These are phyloP conservation scores for Anaspis maculata DNA, from an alignment of 2,888 invertebrate species.

Conservation along the genomic window DNA sequence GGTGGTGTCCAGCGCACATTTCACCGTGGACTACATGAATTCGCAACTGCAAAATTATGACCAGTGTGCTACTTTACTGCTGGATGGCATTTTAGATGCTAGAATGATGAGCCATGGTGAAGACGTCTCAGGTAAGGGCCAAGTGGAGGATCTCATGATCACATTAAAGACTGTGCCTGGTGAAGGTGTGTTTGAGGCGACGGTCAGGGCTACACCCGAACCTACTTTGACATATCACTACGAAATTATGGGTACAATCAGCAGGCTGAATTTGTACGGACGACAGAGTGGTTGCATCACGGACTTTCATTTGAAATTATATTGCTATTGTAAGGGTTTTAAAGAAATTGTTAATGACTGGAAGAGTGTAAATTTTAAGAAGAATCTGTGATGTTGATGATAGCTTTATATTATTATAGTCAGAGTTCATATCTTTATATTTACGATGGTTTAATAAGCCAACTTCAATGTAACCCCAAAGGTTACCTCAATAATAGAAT, in stretches of 20 bases:
- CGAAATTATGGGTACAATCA: slow-evolving; percentile 60
- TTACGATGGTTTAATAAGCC: too few species aligned
- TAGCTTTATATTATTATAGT: too few species aligned
- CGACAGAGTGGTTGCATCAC: slow-evolving; percentile 70
- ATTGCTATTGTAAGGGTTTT: slow-evolving; percentile 58
- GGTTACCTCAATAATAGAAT: too few species aligned
- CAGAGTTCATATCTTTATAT: too few species aligned
- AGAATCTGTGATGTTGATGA: slow-evolving; percentile 6
- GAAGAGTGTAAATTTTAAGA: slow-evolving; percentile 12
- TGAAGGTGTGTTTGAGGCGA: slow-evolving; percentile 69
- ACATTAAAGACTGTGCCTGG: slow-evolving; percentile 59
- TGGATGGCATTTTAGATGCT: slow-evolving; percentile 58
- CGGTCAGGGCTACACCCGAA: slow-evolving; percentile 48
- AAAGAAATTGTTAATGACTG: too few species aligned
- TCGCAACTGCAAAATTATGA: slow-evolving; percentile 49
- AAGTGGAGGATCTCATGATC: slow-evolving; percentile 54
- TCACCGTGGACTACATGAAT: slow-evolving; percentile 60
- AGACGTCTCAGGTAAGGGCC: slow-evolving; percentile 28
- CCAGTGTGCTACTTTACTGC: slow-evolving; percentile 56
- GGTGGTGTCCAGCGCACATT: slow-evolving; percentile 52
- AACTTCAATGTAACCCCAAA: too few species aligned
- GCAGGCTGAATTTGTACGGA: slow-evolving; percentile 73
- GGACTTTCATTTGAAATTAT: slow-evolving; percentile 65
- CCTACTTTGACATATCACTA: slow-evolving; percentile 23
- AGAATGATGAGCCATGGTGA: slow-evolving; percentile 50